These are phyloP conservation scores for Ormyrus pomaceus DNA, from an alignment of 2,888 invertebrate genomes.

Conservation along the genomic window DNA sequence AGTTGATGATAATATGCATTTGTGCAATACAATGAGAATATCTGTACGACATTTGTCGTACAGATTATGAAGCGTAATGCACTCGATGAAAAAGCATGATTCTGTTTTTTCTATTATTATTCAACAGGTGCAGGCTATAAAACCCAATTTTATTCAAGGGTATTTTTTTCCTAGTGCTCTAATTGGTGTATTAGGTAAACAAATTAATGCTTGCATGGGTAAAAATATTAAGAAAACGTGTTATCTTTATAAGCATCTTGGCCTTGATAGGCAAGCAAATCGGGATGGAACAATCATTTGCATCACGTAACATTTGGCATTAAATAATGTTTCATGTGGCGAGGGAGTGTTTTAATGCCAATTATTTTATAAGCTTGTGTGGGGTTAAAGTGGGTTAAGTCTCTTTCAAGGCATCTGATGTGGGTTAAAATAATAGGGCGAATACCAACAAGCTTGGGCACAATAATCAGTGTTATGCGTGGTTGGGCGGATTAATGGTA, in stretches of 20 bases:
- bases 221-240: slow-evolving; percentile 16
- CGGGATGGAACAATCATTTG: not conserved
- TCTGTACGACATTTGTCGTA: not conserved
- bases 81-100: not conserved
- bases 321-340: not conserved
- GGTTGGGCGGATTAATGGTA: slow-evolving; percentile 26
- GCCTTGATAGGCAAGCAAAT: slow-evolving; percentile 1
- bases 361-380: slow-evolving; percentile 20
- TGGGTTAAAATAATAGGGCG: slow-evolving; percentile 6
- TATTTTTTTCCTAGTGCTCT: not conserved
- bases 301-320: not conserved
- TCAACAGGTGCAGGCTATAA: slow-evolving; percentile 16
- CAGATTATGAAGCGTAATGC: slow-evolving; percentile 21
- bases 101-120: slow-evolving; percentile 7
- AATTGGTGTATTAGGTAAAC: slow-evolving; percentile 22
- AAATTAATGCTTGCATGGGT: slow-evolving; percentile 27
- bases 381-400: slow-evolving; percentile 9
- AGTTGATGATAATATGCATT: not conserved
- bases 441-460: slow-evolving; percentile 1
- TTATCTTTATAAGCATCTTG: not conserved
- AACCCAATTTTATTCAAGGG: not conserved
- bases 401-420: not conserved
- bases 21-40: slow-evolving; percentile 13
- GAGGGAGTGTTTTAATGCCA: not conserved
- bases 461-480: slow-evolving; percentile 44